Conservation (phyloP, 2,888 invertebrate genomes). For the Terebella lapidaria region DNA sequence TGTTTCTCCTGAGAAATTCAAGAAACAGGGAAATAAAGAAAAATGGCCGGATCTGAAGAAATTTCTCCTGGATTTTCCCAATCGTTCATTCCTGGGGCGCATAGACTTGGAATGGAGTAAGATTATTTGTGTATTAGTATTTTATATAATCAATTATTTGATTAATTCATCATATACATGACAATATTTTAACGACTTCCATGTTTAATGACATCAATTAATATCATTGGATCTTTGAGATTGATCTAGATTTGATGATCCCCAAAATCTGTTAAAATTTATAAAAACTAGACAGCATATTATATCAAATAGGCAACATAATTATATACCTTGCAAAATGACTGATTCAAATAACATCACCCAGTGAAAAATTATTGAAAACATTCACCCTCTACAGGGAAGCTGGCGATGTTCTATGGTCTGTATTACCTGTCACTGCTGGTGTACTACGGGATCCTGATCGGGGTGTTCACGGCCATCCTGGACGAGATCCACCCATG, state of each 20-base stretch:
- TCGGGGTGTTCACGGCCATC: slow-evolving; percentile 71
- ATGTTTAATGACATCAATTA: background rate
- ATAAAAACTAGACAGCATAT: too few species aligned
- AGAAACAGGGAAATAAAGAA: background rate
- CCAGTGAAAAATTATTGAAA: too few species aligned
- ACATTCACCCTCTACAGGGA: slow-evolving; percentile 59
- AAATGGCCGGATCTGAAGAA: background rate
- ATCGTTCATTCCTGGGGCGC: background rate
- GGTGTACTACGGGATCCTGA: slow-evolving; percentile 89
- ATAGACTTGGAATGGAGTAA: background rate
- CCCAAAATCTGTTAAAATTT: too few species aligned
- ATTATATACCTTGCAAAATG: too few species aligned
- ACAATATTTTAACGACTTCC: background rate
- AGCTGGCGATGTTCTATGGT: slow-evolving; percentile 91
- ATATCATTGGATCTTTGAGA: too few species aligned
- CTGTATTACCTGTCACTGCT: slow-evolving; percentile 88
- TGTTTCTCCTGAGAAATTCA: background rate
- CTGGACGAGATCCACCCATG: slow-evolving; percentile 39
- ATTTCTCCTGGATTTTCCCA: background rate
- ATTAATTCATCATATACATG: background rate
- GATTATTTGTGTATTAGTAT: background rate
- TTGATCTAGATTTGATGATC: too few species aligned
- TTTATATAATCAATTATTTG: background rate
- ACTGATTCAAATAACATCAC: too few species aligned
- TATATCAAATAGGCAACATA: too few species aligned